Evolutionary conservation across 2,888 invertebrate genomes (phyloP).

Genomic region (Orthosia incerta): DNA sequence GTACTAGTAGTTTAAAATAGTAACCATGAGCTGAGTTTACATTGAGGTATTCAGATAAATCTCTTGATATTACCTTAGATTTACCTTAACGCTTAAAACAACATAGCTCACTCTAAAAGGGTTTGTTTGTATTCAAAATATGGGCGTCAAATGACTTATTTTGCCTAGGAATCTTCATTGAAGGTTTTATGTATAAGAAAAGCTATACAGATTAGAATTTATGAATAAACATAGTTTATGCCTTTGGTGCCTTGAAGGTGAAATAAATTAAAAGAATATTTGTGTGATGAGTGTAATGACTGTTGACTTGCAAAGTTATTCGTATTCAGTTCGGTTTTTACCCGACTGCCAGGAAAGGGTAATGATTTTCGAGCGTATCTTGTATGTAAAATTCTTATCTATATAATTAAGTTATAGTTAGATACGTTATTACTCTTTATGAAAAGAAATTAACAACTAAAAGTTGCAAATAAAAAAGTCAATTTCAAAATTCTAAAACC

Average conservation of each 20-base stretch:
- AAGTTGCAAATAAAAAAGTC: too few species aligned
- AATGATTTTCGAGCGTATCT: too few species aligned
- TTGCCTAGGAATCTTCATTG: slow-evolving; percentile 51
- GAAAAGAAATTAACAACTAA: too few species aligned
- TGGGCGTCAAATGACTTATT: slow-evolving; percentile 48
- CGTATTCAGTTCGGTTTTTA: not conserved
- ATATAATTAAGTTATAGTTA: too few species aligned
- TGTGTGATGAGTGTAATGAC: not conserved
- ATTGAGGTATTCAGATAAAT: slow-evolving; percentile 53
- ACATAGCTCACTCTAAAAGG: slow-evolving; percentile 40
- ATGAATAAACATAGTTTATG: slow-evolving; percentile 55
- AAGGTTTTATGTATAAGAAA: slow-evolving; percentile 39
- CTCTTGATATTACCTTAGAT: slow-evolving; percentile 34
- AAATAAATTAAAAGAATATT: slow-evolving; percentile 22
- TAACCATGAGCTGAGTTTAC: slow-evolving; percentile 55
- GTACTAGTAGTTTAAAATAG: slow-evolving; percentile 33
- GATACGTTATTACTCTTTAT: too few species aligned
- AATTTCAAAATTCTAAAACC: too few species aligned
- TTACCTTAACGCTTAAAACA: slow-evolving; percentile 34
- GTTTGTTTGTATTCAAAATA: slow-evolving; percentile 48
- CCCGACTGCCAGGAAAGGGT: too few species aligned
- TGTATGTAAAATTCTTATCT: too few species aligned
- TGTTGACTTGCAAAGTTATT: not conserved
- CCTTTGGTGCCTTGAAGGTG: slow-evolving; percentile 30
- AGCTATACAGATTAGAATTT: slow-evolving; percentile 57